Conservation (phyloP, 2,113 vertebrate species). For the Monarcha castaneiventris region DNA sequence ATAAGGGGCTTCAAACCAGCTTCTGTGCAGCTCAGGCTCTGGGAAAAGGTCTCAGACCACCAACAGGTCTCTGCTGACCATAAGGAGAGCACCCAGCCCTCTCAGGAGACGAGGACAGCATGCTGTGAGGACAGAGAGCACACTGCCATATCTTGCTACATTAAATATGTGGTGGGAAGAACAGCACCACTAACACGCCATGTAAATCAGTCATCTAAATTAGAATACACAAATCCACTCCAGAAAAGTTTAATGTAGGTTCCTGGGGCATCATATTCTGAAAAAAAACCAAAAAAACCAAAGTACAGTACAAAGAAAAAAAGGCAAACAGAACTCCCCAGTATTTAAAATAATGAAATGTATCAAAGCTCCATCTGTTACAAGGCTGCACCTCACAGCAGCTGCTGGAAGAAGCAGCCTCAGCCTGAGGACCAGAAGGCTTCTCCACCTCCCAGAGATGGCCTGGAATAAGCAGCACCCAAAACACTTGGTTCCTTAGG, state of each 20-base stretch:
- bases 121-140: neutral
- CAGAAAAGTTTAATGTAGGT: constrained; percentile 14
- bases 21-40: neutral
- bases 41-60: neutral
- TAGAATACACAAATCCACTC: neutral
- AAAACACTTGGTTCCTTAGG: neutral
- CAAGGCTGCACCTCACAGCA: neutral
- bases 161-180: neutral
- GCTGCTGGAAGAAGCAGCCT: neutral
- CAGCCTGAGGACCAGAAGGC: neutral
- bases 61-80: neutral
- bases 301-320: neutral
- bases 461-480: neutral
- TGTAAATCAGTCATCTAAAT: neutral
- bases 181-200: neutral
- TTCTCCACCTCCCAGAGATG: neutral
- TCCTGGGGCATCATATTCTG: neutral
- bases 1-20: neutral
- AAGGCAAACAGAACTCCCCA: neutral
- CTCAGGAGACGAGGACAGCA: neutral
- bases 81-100: neutral
- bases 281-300: neutral
- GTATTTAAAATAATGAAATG: neutral
- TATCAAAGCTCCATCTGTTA: neutral
- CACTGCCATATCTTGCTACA: neutral